Percentiles rank a stretch among this genome's conserved stretches.
Conservation (phyloP, 2,113 vertebrate genomes). For the Pygoscelis adeliae region DNA sequence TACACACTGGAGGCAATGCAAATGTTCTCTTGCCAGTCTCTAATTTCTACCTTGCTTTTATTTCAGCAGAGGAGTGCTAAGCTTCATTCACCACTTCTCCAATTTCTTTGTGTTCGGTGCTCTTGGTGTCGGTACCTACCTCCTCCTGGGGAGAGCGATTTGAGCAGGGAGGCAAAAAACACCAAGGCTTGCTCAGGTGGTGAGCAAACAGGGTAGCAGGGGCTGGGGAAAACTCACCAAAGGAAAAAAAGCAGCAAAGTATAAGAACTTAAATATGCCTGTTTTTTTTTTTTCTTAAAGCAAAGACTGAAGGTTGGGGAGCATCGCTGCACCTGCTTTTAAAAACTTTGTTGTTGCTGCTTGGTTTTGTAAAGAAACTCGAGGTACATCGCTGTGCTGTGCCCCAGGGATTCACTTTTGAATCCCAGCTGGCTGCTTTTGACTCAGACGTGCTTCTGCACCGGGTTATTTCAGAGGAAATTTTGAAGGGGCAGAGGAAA, state of each 20-base stretch:
- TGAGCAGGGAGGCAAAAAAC: background rate
- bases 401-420: background rate
- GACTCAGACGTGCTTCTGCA: fast-evolving
- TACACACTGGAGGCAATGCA: background rate
- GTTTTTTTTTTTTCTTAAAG: background rate
- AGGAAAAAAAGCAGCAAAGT: background rate
- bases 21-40: background rate
- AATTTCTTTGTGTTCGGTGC: background rate
- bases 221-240: background rate
- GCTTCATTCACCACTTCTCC: background rate
- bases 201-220: background rate
- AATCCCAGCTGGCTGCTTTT: background rate
- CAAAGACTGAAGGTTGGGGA: background rate
- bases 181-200: background rate
- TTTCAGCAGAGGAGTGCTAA: background rate
- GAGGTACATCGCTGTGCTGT: fast-evolving
- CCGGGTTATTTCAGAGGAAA: background rate
- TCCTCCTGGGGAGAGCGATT: background rate
- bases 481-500: background rate
- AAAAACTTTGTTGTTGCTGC: background rate
- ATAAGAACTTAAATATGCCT: background rate
- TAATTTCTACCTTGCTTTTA: background rate
- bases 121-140: background rate
- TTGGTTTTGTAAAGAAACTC: background rate
- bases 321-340: background rate